Evolutionary conservation across 2,113 vertebrate species (phyloP), one percentile per base, ranked within the genome.

Genomic region (Chaenogobius annularis): DNA sequence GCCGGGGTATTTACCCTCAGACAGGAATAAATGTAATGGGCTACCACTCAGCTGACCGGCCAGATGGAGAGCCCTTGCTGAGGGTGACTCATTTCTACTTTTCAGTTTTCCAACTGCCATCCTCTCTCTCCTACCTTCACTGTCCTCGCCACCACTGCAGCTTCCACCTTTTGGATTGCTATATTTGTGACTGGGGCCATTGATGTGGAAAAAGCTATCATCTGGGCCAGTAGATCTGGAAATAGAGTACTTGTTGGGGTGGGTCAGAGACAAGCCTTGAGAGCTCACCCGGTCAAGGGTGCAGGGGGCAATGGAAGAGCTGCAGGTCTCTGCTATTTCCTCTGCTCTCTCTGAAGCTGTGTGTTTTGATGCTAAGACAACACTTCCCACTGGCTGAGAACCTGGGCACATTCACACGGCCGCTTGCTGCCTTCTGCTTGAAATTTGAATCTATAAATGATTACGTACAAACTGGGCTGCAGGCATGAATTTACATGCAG

Each of bases 121-220:
- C 68, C 73, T 46, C 59, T 84, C 80, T 58, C 83, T 87, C 68
- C 74, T 73, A 64, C 56, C 63, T 69, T 74, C 66, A 79, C 72
- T 75, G 74, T 77, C 65, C 22, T 62, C 23, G 67, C 85, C 69
- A 72, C 73, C 71, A 68, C 75, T 69, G 75, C 85, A 75, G 78
- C 87, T 88, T 87, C 88, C 85, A 84, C 86, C 85, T 88, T 82
- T 85, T 69, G 81, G 85, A 91, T 86, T 84, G 84, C 90, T 91
- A 89, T 92, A 92, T 93, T 93, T 93, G 92, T 90, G 85, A 87
- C 87, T 84, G 89, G 67, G 87, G 67, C 86, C 85, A 90, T 78
- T 88, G 92, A 90, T 91, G 92, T 92, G 91, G 90, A 93, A 94
- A 93, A 94, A 94, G 90, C 90, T 88, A 94, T 94, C 92, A 92